These are phyloP conservation scores for Lycophotia porphyrea DNA, from an alignment of 2,888 invertebrate genomes.

Conservation along the genomic window DNA sequence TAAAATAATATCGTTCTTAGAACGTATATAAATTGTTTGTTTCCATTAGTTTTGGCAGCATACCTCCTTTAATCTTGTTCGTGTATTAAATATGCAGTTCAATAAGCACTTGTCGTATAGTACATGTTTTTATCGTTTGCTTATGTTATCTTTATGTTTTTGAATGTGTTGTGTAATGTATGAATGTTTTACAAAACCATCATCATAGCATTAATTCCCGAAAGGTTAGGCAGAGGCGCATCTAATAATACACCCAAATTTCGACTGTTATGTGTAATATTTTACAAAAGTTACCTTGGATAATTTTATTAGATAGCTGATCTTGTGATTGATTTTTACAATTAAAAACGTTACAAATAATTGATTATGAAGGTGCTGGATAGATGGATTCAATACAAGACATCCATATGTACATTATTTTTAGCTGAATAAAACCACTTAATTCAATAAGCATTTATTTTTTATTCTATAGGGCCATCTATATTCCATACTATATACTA, in stretches of 20 bases:
- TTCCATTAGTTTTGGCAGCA: slow-evolving; percentile 33
- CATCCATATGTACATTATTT: neutral
- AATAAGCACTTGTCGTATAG: neutral
- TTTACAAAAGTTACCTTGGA: neutral
- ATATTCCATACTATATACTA: neutral
- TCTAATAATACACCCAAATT: neutral
- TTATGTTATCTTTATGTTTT: slow-evolving; percentile 1
- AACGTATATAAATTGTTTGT: slow-evolving; percentile 2
- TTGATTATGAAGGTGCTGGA: neutral
- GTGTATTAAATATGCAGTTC: slow-evolving; percentile 17
- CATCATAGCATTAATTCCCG: neutral
- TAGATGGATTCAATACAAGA: neutral
- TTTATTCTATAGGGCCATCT: neutral
- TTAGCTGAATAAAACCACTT: neutral
- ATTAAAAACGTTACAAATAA: neutral
- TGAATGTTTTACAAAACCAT: neutral
- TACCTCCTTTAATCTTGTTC: slow-evolving; percentile 28
- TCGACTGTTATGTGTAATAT: neutral
- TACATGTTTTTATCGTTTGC: slow-evolving; percentile 4
- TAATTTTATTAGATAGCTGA: neutral
- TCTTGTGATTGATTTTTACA: neutral
- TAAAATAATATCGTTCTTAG: neutral
- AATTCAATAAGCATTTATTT: neutral
- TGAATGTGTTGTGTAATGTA: neutral
- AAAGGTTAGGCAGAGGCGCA: neutral